Conservation (phyloP, 2,888 invertebrate species). For the Bruchidius siliquastri region DNA sequence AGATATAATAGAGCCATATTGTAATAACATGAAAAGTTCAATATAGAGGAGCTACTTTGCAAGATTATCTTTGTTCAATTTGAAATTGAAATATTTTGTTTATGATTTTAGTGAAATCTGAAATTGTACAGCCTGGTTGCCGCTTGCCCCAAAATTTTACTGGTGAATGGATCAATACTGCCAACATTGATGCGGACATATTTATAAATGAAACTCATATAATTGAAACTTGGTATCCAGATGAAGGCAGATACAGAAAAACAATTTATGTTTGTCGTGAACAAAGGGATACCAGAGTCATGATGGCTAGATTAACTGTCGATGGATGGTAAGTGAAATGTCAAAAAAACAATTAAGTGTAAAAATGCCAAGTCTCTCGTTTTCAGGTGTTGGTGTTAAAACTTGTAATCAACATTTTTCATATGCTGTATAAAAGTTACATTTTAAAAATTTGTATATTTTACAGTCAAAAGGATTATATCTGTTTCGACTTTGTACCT, state of each 20-base stretch:
- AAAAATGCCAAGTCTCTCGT: too few species aligned
- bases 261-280: conserved; percentile 95
- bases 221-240: conserved; percentile 91
- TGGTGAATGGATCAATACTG: conserved; percentile 96
- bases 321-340: conserved; percentile 73
- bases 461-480: conserved; percentile 88
- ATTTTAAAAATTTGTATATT: not conserved
- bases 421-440: not conserved
- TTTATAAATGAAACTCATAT: conserved; percentile 94
- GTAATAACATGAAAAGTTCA: too few species aligned
- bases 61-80: not conserved
- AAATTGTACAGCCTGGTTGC: conserved; percentile 87
- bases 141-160: conserved; percentile 89
- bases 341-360: too few species aligned
- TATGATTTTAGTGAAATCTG: conserved; percentile 59
- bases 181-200: conserved; percentile 92
- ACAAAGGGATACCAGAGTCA: conserved; percentile 81
- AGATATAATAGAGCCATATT: too few species aligned
- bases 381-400: too few species aligned
- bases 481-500: conserved; percentile 94
- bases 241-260: conserved; percentile 79
- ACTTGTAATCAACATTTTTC: too few species aligned
- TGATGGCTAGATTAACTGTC: conserved; percentile 95
- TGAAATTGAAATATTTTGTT: too few species aligned
- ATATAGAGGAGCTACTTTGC: too few species aligned